A percentile compares a stretch with the other conserved stretches of the same genome.
Evolutionary conservation across 2,888 invertebrate species (phyloP).

Genomic region (Melinaea menophilus): DNA sequence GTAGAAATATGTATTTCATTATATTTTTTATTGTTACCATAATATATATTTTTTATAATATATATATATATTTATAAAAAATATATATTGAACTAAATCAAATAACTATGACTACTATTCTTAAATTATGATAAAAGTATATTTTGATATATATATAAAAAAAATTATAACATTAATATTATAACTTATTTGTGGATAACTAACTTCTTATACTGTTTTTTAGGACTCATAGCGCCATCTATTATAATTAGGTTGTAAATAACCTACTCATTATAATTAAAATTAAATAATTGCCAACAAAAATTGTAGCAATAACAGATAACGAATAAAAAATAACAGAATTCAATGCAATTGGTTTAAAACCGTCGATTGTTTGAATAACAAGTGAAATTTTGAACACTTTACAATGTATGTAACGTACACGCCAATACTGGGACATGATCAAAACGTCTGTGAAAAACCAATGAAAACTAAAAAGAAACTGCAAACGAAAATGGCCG

Average conservation of each 20-base stretch:
- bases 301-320: neutral
- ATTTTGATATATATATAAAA: neutral
- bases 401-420: slow-evolving; percentile 34
- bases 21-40: neutral
- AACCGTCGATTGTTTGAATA: slow-evolving; percentile 12
- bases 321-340: neutral
- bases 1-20: neutral
- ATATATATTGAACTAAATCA: no score
- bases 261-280: slow-evolving; percentile 26
- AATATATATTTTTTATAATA: neutral
- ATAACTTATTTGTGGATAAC: neutral
- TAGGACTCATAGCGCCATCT: slow-evolving; percentile 63
- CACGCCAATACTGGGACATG: slow-evolving; percentile 49
- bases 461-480: slow-evolving; percentile 69
- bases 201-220: slow-evolving; percentile 18
- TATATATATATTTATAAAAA: neutral
- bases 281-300: neutral
- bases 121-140: slow-evolving; percentile 3
- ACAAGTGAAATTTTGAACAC: slow-evolving; percentile 28
- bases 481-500: slow-evolving; percentile 64
- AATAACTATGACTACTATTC: neutral
- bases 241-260: slow-evolving; percentile 49
- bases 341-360: slow-evolving; percentile 6
- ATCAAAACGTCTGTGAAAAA: slow-evolving; percentile 69
- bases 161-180: neutral